These are phyloP conservation scores for Grapholita molesta DNA, from an alignment of 1,140 invertebrate species.

Conservation along the genomic window DNA sequence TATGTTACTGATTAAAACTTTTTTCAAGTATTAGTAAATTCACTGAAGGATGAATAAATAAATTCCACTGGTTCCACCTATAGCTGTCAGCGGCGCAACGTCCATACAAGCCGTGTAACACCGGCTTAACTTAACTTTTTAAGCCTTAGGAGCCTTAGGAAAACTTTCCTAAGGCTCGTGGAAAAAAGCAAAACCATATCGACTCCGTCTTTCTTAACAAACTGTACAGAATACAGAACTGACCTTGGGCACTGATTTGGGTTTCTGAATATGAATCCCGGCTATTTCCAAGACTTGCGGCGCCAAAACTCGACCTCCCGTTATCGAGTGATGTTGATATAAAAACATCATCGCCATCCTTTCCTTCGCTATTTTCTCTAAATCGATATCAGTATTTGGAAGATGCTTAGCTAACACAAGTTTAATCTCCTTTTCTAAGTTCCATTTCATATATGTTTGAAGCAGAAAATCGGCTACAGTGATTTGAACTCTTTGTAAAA, in stretches of 20 bases:
- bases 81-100: no score
- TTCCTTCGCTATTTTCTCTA: slow-evolving; percentile 75
- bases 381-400: slow-evolving; percentile 71
- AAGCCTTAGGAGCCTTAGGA: no score
- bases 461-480: slow-evolving; percentile 36
- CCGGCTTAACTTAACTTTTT: no score
- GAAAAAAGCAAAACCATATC: no score
- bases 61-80: no score
- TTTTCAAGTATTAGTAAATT: no score
- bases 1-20: no score
- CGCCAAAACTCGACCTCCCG: slow-evolving; percentile 75
- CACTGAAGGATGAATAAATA: no score
- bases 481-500: slow-evolving; percentile 56
- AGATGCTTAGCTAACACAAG: slow-evolving; percentile 70
- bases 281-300: slow-evolving; percentile 82
- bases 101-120: no score
- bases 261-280: slow-evolving; percentile 79
- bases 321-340: slow-evolving; percentile 82
- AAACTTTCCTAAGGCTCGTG: no score
- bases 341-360: slow-evolving; percentile 81
- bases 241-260: slow-evolving; percentile 47
- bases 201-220: no score
- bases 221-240: slow-evolving; percentile 18
- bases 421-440: slow-evolving; percentile 43
- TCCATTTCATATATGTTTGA: slow-evolving; percentile 35